Evolutionary conservation across 2,888 invertebrate species (phyloP).

Genomic region (Erebia palarica): DNA sequence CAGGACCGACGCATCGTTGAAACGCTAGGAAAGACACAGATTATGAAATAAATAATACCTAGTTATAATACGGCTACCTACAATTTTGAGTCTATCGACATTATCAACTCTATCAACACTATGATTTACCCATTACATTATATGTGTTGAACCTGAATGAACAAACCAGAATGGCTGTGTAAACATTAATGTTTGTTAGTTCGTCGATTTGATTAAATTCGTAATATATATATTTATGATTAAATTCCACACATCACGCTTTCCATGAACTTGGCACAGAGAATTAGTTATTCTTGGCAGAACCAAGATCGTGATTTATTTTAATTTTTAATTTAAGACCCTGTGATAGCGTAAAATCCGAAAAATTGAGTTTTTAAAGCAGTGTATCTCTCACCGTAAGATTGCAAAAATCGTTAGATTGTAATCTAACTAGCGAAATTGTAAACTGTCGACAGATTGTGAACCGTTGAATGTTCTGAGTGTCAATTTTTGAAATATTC

Average conservation of each 20-base stretch:
- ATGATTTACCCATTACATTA: background rate
- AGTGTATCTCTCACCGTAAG: too few species aligned
- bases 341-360: too few species aligned
- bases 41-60: too few species aligned
- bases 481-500: too few species aligned
- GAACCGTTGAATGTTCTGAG: too few species aligned
- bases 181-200: slow-evolving; percentile 5
- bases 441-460: too few species aligned
- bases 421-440: too few species aligned
- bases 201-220: slow-evolving; percentile 5
- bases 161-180: slow-evolving; percentile 7
- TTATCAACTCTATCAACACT: background rate
- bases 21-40: background rate
- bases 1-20: too few species aligned
- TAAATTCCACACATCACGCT: slow-evolving; percentile 6
- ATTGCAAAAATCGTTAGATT: too few species aligned
- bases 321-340: background rate
- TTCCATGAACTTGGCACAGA: slow-evolving; percentile 19
- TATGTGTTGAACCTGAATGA: background rate
- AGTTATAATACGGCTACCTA: background rate
- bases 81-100: background rate
- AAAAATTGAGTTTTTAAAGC: too few species aligned
- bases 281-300: slow-evolving; percentile 13
- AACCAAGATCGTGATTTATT: background rate
- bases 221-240: too few species aligned